Percentiles rank a stretch among this genome's conserved stretches.
Evolutionary conservation across 2,888 invertebrate species (phyloP).

Genomic region (Flexamia atlantica): DNA sequence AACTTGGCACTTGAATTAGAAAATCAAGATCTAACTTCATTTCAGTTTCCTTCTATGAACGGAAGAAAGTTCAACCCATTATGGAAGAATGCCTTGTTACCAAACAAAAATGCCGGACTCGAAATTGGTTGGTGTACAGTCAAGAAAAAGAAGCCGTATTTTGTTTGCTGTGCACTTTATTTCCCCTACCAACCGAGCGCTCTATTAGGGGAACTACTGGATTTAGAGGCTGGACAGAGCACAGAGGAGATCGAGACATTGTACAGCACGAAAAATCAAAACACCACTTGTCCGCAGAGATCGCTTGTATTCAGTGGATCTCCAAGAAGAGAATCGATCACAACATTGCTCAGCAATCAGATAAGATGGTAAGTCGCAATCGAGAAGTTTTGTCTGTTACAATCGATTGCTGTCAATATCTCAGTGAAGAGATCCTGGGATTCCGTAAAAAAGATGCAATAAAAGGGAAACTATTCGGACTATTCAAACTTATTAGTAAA

Average conservation of each 20-base stretch:
- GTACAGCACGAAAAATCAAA: constrained; percentile 12
- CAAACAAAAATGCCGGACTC: background rate
- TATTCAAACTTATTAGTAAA: constrained; percentile 22
- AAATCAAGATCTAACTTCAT: constrained; percentile 12
- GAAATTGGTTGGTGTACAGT: constrained; percentile 40
- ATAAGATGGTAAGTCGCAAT: background rate
- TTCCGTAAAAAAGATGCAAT: constrained; percentile 1
- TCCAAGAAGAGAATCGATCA: constrained; percentile 14
- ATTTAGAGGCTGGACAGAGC: constrained; percentile 21
- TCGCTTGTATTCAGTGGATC: constrained; percentile 7
- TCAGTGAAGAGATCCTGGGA: constrained; percentile 6
- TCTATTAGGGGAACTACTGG: background rate
- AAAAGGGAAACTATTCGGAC: background rate
- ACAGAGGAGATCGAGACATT: constrained; percentile 25
- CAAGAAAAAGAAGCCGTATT: constrained; percentile 6
- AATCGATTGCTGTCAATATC: constrained; percentile 38
- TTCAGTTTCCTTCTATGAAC: too few relatives aligned
- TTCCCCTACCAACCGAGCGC: background rate
- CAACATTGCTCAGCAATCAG: background rate
- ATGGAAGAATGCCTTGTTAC: background rate
- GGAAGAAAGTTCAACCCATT: too few relatives aligned
- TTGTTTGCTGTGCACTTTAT: background rate
- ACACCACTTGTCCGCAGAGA: background rate
- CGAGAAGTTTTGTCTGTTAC: constrained; percentile 24
- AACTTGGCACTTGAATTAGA: constrained; percentile 11